Percentiles rank a stretch among this genome's conserved stretches.
Conservation (phyloP, 2,113 vertebrate species). For the Prionailurus bengalensis region DNA sequence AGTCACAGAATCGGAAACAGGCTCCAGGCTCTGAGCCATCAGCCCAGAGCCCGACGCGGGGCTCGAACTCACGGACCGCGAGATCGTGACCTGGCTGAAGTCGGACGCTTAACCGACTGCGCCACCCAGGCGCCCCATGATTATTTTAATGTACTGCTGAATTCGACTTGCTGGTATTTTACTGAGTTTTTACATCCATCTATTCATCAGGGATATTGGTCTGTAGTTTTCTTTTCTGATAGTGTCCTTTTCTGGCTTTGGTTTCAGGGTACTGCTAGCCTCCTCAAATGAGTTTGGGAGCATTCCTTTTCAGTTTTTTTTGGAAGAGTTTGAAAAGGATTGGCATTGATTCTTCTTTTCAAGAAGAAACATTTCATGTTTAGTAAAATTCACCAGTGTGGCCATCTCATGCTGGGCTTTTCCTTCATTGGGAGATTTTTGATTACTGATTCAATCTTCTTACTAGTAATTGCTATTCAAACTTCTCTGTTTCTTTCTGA, state of each 20-base stretch:
- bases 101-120: too few species aligned
- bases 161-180: neutral
- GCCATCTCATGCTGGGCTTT: neutral
- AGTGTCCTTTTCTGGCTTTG: neutral
- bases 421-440: neutral
- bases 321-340: neutral
- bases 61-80: too few species aligned
- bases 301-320: neutral
- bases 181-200: neutral
- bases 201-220: neutral
- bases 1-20: too few species aligned
- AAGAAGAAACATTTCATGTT: neutral
- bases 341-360: neutral
- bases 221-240: neutral
- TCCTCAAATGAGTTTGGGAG: neutral
- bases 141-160: neutral
- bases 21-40: too few species aligned
- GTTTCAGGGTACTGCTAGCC: neutral
- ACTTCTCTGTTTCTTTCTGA: neutral
- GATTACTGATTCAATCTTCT: neutral
- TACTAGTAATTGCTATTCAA: neutral
- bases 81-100: too few species aligned
- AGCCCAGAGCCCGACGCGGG: too few species aligned
- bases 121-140: too few species aligned
- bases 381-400: neutral